Evolutionary conservation across 2,113 vertebrate species (phyloP).

Genomic region (Anguilla japonica): DNA sequence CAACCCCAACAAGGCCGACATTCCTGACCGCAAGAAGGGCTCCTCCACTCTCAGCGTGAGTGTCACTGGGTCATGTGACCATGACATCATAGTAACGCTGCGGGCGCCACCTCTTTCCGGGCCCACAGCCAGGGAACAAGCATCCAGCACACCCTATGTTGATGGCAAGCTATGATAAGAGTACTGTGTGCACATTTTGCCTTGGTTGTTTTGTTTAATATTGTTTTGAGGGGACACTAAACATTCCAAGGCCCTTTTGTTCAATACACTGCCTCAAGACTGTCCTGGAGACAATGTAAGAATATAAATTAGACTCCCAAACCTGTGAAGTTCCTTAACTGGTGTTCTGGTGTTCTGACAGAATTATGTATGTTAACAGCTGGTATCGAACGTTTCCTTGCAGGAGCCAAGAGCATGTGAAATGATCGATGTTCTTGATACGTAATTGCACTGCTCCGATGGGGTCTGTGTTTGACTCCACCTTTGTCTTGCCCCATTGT

Average conservation of each 20-base stretch:
- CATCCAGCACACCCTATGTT: too few relatives aligned
- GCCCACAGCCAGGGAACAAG: background rate
- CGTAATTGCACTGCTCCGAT: too few relatives aligned
- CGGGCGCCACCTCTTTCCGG: background rate
- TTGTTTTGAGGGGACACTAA: too few relatives aligned
- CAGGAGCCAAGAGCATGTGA: background rate
- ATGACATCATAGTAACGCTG: background rate
- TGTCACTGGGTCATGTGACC: conserved; percentile 25
- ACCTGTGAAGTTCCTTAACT: background rate
- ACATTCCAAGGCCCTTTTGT: too few relatives aligned
- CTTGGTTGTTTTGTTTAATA: too few relatives aligned
- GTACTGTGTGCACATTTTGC: too few relatives aligned
- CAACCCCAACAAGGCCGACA: conserved; percentile 98
- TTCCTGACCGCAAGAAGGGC: conserved; percentile 92
- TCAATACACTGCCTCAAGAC: too few relatives aligned
- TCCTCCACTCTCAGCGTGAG: conserved; percentile 85
- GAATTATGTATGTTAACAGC: background rate
- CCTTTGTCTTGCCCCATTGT: background rate
- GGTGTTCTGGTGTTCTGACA: background rate
- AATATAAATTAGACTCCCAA: too few relatives aligned
- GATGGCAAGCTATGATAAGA: background rate
- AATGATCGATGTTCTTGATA: background rate
- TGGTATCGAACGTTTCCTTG: background rate
- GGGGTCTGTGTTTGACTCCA: background rate
- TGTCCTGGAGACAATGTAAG: too few relatives aligned